phyloP scores from a whole-genome alignment of 92 coral and sea anemone genomes.

The Anthopleura xanthogrammica region DNA sequence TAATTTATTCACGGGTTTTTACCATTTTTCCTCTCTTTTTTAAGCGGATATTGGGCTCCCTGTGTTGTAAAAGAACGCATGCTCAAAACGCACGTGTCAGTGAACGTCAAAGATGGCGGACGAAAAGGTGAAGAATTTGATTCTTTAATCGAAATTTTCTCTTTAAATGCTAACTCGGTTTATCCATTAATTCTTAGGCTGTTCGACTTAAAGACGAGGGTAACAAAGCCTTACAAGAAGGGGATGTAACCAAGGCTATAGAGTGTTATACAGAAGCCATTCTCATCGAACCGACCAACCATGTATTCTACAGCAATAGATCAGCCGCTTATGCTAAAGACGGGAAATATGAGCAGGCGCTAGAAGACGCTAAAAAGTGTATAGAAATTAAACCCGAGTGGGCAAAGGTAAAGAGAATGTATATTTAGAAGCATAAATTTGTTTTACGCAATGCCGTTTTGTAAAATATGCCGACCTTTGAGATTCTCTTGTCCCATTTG shows the following conservation, averaged over 20 bases:
- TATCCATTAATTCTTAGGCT: conserved; percentile 54
- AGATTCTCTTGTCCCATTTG: too few relatives aligned
- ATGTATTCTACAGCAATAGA: conserved; percentile 94
- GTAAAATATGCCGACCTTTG: not conserved
- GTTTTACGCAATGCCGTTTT: not conserved
- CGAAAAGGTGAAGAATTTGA: conserved; percentile 17
- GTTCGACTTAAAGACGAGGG: conserved; percentile 79
- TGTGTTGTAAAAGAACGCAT: conserved; percentile 12
- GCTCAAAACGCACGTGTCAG: conserved; percentile 19
- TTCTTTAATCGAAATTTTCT: not conserved
- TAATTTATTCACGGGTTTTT: too few relatives aligned
- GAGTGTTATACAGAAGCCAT: conserved; percentile 90
- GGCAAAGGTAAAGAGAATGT: conserved; percentile 71
- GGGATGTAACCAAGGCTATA: conserved; percentile 78
- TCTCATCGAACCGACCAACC: conserved; percentile 76
- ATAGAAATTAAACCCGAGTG: conserved; percentile 92
- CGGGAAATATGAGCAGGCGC: conserved; percentile 78
- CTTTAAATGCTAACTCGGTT: not conserved
- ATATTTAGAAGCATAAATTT: too few relatives aligned
- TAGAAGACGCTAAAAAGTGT: conserved; percentile 85
- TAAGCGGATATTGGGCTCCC: not conserved
- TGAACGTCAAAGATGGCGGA: conserved; percentile 33
- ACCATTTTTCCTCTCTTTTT: too few relatives aligned
- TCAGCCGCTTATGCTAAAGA: conserved; percentile 94
- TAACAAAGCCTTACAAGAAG: conserved; percentile 68